These are phyloP conservation scores for Platichthys flesus DNA, from an alignment of 2,113 vertebrate genomes.

Conservation along the genomic window DNA sequence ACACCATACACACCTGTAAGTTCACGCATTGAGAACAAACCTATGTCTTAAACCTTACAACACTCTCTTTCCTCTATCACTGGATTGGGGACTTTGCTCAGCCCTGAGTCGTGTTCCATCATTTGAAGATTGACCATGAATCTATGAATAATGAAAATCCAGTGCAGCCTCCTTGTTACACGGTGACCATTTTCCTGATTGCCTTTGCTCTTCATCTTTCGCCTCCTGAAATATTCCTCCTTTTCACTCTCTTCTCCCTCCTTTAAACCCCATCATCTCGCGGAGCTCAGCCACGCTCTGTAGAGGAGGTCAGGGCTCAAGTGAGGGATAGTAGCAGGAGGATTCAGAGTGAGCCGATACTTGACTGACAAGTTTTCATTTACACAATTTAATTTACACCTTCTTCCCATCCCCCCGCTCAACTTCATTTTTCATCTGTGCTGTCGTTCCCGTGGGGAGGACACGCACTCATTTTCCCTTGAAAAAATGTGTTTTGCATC, in stretches of 20 bases:
- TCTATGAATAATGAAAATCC: slow-evolving; percentile 32
- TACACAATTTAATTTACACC: slow-evolving; percentile 62
- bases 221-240: background rate
- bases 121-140: background rate
- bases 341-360: slow-evolving; percentile 10
- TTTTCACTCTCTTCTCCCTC: background rate
- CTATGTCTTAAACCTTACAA: background rate
- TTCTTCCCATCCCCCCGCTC: slow-evolving; percentile 30
- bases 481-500: slow-evolving; percentile 38
- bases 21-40: background rate
- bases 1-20: background rate
- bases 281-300: slow-evolving; percentile 9
- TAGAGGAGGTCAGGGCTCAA: slow-evolving; percentile 50
- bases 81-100: background rate
- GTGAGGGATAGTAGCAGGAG: slow-evolving; percentile 35
- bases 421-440: slow-evolving; percentile 41
- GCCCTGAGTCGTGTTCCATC: background rate
- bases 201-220: background rate
- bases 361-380: slow-evolving; percentile 51
- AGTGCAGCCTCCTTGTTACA: background rate
- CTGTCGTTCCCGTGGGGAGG: slow-evolving; percentile 19
- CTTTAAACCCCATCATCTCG: slow-evolving; percentile 23
- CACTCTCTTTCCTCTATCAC: background rate
- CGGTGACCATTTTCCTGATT: slow-evolving; percentile 15
- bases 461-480: background rate